Evolutionary conservation across 2,888 invertebrate species (phyloP).

Genomic region (Aproaerema taeniolella): DNA sequence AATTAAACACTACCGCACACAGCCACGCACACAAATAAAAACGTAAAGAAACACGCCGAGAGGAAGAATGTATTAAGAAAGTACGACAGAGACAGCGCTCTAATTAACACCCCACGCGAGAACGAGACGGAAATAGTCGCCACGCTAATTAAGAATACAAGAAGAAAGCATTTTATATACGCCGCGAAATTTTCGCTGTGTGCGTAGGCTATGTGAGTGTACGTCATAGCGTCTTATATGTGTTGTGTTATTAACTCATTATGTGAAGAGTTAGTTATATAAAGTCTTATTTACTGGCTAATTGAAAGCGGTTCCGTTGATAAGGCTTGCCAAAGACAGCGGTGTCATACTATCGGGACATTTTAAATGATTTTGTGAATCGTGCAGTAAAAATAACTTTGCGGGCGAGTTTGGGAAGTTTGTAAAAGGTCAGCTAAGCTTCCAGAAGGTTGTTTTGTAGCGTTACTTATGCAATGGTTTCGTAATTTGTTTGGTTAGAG

Average conservation of each 20-base stretch:
- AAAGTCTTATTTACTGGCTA: slow-evolving; percentile 69
- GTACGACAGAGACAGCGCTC: slow-evolving; percentile 71
- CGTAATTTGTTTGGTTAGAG: no score
- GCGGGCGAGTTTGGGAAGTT: slow-evolving; percentile 13
- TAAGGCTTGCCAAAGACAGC: slow-evolving; percentile 59
- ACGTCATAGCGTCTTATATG: slow-evolving; percentile 16
- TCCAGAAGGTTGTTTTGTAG: background rate
- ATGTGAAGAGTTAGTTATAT: slow-evolving; percentile 74
- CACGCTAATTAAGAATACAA: slow-evolving; percentile 84
- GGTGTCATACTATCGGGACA: slow-evolving; percentile 41
- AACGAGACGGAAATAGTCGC: slow-evolving; percentile 58
- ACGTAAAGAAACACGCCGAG: slow-evolving; percentile 75
- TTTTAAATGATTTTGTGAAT: slow-evolving; percentile 35
- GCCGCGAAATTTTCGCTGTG: slow-evolving; percentile 50
- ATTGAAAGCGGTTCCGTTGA: slow-evolving; percentile 71
- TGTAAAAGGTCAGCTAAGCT: slow-evolving; percentile 10
- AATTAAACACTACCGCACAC: slow-evolving; percentile 77
- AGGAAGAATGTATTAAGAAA: slow-evolving; percentile 79
- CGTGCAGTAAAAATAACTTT: slow-evolving; percentile 27
- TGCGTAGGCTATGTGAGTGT: slow-evolving; percentile 42
- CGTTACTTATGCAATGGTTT: background rate
- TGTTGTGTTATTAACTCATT: slow-evolving; percentile 71
- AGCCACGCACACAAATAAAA: slow-evolving; percentile 77
- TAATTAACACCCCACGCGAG: slow-evolving; percentile 64
- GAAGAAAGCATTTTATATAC: slow-evolving; percentile 80